Evolutionary conservation across 2,888 invertebrate species (phyloP).

Genomic region (Cephalotes varians): DNA sequence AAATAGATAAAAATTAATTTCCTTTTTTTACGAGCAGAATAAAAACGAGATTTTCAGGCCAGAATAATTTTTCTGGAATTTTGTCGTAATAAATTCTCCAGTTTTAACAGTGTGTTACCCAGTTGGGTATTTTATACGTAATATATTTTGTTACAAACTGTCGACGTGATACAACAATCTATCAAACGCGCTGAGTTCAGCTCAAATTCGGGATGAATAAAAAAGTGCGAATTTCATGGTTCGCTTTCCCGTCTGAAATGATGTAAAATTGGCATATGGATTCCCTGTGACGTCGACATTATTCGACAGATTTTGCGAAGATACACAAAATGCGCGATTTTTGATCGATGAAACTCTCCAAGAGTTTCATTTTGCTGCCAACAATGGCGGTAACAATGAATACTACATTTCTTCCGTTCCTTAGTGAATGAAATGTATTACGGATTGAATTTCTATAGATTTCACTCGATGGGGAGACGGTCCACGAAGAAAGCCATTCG

Average conservation of each 20-base stretch:
- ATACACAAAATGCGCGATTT: conserved; percentile 39
- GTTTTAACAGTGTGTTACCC: neutral
- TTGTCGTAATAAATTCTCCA: neutral
- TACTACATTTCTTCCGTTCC: conserved; percentile 2
- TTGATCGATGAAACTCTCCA: conserved; percentile 23
- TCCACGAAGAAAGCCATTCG: neutral
- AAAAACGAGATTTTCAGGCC: neutral
- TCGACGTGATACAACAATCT: conserved; percentile 33
- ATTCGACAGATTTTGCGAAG: conserved; percentile 27
- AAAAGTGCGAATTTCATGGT: conserved; percentile 44
- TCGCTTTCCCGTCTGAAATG: conserved; percentile 25
- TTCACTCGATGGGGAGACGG: neutral
- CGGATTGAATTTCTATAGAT: conserved; percentile 25
- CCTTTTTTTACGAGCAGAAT: neutral
- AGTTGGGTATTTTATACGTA: neutral
- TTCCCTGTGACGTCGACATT: conserved; percentile 28
- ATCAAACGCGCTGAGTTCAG: conserved; percentile 36
- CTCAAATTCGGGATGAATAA: conserved; percentile 33
- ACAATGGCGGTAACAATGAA: conserved; percentile 30
- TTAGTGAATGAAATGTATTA: conserved; percentile 23
- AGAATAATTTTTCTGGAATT: neutral
- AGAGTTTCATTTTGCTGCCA: conserved; percentile 26
- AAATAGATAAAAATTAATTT: conserved; percentile 18
- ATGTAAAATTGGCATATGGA: conserved; percentile 32
- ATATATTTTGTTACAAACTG: conserved; percentile 33